Evolutionary conservation across 2,113 vertebrate species (phyloP), one percentile per base, ranked within the genome.

Genomic region (Anarhynchus alexandrinus): DNA sequence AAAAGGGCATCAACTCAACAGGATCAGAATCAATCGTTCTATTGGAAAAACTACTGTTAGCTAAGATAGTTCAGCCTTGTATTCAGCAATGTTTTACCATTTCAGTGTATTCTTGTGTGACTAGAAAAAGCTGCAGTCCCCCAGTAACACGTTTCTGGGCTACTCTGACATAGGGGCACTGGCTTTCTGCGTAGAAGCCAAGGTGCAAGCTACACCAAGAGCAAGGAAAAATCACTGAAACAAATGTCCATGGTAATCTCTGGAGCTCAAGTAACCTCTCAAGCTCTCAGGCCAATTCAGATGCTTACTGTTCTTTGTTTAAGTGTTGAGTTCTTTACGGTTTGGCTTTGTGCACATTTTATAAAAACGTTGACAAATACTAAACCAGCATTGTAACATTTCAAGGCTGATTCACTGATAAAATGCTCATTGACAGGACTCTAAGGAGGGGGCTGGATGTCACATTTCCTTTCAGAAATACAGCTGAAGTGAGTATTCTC

Each of bases 371-470:
- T 89, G 90, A 91, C 82, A 86, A 96, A 94, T 61, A 64, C 74
- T 83, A 86, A 67, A 94, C 15, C 55, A 77, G 67, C 61, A 84
- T 0, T 83, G 84, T 83, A 93, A 90, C 78, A 69, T 90, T 91
- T 97, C 88, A 69, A 95, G 73, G 55, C 71, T 82, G 86, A 93
- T 86, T 92, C 87, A 86, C 92, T 88, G 93, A 95, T 90, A 94
- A 87, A 90, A 93, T 42, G 72, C 77, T 93, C 90, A 52, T 83
- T 95, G 77, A 88, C 12, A 62, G 65, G 79, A 82, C 90, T 94
- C 82, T 64, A 70, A 65, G 54, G 64, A 76, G 51, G 59, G 54
- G 86, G 70, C 83, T 91, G 80, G 81, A 82, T 94, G 94, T 81
- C 90, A 84, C 64, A 74, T 90, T 94, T 77, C 77, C 79, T 93